Base-by-base conservation (phyloP, 1,140 invertebrate species). In the Tribolium castaneum region DNA sequence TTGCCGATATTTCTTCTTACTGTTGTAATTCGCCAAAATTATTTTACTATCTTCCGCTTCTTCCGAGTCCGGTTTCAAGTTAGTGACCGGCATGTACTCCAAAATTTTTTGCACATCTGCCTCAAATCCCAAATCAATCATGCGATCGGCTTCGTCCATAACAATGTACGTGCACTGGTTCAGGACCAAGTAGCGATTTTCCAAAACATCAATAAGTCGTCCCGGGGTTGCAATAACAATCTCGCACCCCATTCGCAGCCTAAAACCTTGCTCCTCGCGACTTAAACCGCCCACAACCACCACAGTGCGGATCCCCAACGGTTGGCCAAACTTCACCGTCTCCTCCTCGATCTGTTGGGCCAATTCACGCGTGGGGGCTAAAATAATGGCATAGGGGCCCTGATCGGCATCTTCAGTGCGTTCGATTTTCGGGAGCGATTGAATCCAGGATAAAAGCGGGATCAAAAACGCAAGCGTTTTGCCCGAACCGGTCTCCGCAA, bases 41-140 rank as follows among this genome's bases (percentile, higher is more conserved):
- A 84, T 10, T 77, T 92, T 92, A 80, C 97, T 97, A 88, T 99
- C 96, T 90, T 99, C 99, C 10, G 98, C 98, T 82, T 99, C 98
- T 82, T 99, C 99, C 0, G 94, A 97, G 85, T 99, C 99, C 1
- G 98, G 99, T 87, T 99, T 99, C 52, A 98, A 90, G 90, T 99
- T 99, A 2, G 97, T 95, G 0, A 99, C 98, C 0, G 99, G 99
- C 94, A 99, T 98, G 83, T 97, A 98, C 84, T 99, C 97, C 0
- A 99, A 89, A 87, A 99, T 99, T 86, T 98, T 98, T 85, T 99
- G 97, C 0, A 99, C 98, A 87, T 99, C 95, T 34, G 96, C 95
- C 87, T 99, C 98, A 87, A 99, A 99, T 88, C 98, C 98, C 97
- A 99, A 99, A 88, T 99, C 98, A 88, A 99, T 99, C 98, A 99